Evolutionary conservation across 2,113 vertebrate genomes (phyloP).

Genomic region (Cervus canadensis): DNA sequence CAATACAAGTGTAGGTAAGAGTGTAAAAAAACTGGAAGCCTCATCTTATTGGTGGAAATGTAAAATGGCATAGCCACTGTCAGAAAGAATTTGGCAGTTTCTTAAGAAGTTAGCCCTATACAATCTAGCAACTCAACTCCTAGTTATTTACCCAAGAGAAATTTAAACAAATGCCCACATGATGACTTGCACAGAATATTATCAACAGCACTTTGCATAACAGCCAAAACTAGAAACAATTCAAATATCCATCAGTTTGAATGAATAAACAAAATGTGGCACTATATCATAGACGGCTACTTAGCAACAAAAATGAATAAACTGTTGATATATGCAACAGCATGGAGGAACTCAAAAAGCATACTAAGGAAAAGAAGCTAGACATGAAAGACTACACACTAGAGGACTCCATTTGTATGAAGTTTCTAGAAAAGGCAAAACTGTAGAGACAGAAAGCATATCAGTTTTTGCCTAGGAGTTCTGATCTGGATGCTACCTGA

Average conservation of each 20-base stretch:
- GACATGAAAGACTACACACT: not conserved
- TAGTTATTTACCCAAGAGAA: not conserved
- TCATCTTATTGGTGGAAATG: not conserved
- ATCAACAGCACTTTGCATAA: not conserved
- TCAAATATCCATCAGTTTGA: not conserved
- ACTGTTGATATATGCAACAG: not conserved
- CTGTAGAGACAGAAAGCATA: not conserved
- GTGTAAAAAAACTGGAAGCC: not conserved
- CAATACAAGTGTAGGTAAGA: not conserved
- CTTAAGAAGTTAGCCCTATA: not conserved
- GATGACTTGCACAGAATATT: not conserved
- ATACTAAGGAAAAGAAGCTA: not conserved
- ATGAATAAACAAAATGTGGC: not conserved
- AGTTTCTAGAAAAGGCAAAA: slow-evolving; percentile 6
- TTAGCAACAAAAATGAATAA: not conserved
- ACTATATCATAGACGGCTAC: not conserved
- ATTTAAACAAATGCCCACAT: not conserved
- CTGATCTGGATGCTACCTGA: not conserved
- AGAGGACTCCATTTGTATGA: not conserved
- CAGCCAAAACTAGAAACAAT: not conserved
- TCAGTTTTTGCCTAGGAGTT: not conserved
- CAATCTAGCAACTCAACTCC: not conserved
- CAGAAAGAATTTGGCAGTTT: not conserved
- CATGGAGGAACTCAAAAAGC: not conserved
- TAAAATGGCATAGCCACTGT: not conserved